Conservation (phyloP, 1,140 invertebrate genomes). For the Drosophila ohnishii region DNA sequence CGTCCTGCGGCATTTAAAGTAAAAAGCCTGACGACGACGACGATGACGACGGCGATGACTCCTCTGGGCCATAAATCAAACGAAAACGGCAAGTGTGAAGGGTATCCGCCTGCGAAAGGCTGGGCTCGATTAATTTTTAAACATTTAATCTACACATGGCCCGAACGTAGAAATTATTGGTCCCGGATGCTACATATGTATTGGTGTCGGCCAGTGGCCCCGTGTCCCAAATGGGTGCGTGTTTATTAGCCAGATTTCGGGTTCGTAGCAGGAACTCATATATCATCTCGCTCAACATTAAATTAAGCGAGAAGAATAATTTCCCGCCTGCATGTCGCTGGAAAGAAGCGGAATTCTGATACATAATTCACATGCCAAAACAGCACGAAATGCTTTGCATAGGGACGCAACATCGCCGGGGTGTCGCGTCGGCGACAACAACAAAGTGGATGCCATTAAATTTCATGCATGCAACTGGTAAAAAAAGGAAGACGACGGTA, state of each 20-base stretch:
- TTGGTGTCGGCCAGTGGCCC: neutral
- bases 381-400: conserved; percentile 76
- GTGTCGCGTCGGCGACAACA: conserved; percentile 67
- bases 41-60: conserved; percentile 32
- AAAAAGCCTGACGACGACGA: conserved; percentile 51
- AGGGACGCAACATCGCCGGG: conserved; percentile 38
- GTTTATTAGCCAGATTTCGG: conserved; percentile 43
- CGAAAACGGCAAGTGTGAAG: conserved; percentile 31
- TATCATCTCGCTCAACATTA: conserved; percentile 39
- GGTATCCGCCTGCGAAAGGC: neutral
- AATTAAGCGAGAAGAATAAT: conserved; percentile 50
- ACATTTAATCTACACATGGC: conserved; percentile 52
- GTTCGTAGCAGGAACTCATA: conserved; percentile 26
- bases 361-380: conserved; percentile 79
- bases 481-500: conserved; percentile 35
- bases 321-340: conserved; percentile 27
- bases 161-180: conserved; percentile 10
- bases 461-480: conserved; percentile 79
- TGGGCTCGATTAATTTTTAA: conserved; percentile 64
- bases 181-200: neutral
- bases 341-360: conserved; percentile 45
- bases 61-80: conserved; percentile 64
- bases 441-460: conserved; percentile 81
- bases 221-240: neutral
- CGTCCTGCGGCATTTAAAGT: conserved; percentile 56